A percentile compares a stretch with the other conserved stretches of the same genome.
Evolutionary conservation across 1,140 invertebrate genomes (phyloP).

Genomic region (Lysiphlebus fabarum): DNA sequence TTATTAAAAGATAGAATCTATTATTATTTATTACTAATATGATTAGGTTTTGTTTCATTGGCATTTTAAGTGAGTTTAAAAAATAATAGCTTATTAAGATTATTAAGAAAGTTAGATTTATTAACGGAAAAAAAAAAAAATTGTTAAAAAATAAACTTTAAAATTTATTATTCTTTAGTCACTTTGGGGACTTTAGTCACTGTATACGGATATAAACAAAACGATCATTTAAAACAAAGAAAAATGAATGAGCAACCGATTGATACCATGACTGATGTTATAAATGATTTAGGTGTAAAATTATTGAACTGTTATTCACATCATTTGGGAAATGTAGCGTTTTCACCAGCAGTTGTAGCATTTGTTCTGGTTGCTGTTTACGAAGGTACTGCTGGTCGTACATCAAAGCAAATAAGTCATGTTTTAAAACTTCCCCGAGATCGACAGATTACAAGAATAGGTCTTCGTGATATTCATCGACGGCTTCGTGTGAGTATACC

Average conservation of each 20-base stretch:
- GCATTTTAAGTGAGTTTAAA: too few species aligned
- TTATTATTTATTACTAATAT: too few species aligned
- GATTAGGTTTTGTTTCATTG: too few species aligned
- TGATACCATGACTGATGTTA: conserved; percentile 74
- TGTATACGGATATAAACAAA: too few species aligned
- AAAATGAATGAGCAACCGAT: conserved; percentile 52
- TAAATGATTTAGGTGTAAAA: conserved; percentile 69
- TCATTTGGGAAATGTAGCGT: conserved; percentile 77
- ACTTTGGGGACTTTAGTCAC: too few species aligned
- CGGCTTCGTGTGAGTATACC: conserved; percentile 64
- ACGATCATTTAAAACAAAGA: conserved; percentile 6
- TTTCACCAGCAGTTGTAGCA: conserved; percentile 75
- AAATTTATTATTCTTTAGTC: too few species aligned
- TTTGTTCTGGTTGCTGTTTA: conserved; percentile 74
- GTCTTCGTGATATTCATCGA: conserved; percentile 75
- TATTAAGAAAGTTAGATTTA: too few species aligned
- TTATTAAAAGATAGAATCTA: too few species aligned
- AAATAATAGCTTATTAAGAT: too few species aligned
- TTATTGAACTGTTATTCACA: conserved; percentile 59
- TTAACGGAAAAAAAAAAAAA: too few species aligned
- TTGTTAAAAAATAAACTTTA: too few species aligned
- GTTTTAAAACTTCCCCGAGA: conserved; percentile 67
- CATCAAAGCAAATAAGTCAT: conserved; percentile 66
- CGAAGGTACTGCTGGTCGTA: conserved; percentile 69
- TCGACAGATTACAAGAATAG: conserved; percentile 67